Base-by-base conservation (phyloP, 2,113 vertebrate species). In the Promerops cafer region DNA sequence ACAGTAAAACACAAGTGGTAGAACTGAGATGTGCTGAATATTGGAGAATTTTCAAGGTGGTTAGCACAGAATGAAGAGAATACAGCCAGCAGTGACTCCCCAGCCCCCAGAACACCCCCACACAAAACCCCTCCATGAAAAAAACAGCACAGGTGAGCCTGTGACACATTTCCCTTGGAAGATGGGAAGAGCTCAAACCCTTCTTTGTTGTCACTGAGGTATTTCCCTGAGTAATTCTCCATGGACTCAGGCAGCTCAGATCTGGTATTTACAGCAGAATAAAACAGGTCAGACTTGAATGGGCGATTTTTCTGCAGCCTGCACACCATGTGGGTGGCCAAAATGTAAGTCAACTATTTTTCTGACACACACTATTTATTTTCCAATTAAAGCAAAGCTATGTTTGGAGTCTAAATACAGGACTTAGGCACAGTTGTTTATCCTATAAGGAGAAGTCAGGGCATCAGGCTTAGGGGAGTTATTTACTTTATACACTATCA, bases 351-450 rank as follows among this genome's bases (percentile, higher is more conserved):
- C 94, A 89, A 44, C 92, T 93, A 7, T 92, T 94, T 92, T 93
- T 72, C 76, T 97, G 93, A 83, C 93, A 94, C 91, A 94, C 49
- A 65, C 56, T 93, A 84, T 96, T 96, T 96, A 95, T 94, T 89
- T 96, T 96, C 89, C 86, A 94, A 92, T 94, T 94, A 93, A 89
- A 96, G 87, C 87, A 88, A 88, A 87, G 77, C 92, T 83, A 4
- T 64, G 91, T 77, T 81, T 92, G 95, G 87, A 96, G 83, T 66
- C 82, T 68, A 84, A 88, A 92, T 66, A 71, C 70, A 89, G 87
- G 83, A 85, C 65, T 83, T 31, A 17, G 6, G 16, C 78, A n/a
- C 42, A 60, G 54, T 81, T 96, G 95, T 97, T 97, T 97, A 96
- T 97, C 59, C 92, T 90, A 3, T 24, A 45, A 85, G 76, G 49